Evolutionary conservation across 2,888 invertebrate species (phyloP).

Genomic region (Adela reaumurella): DNA sequence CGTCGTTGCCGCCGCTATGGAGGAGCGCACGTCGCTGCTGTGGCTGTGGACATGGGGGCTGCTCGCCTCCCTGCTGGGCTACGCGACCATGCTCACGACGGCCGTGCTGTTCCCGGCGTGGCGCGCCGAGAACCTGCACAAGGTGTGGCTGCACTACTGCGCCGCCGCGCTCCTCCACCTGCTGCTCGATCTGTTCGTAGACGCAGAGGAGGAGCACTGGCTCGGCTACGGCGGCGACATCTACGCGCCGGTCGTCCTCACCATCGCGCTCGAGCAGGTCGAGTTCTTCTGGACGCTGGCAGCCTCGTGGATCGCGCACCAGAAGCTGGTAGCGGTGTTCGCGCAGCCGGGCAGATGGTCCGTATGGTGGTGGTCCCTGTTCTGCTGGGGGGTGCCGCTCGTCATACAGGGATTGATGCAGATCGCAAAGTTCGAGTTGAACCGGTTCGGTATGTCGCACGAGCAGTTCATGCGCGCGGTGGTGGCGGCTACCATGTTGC

Average conservation of each 20-base stretch:
- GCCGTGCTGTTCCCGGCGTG: background rate
- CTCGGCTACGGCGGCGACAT: too few relatives aligned
- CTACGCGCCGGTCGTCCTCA: too few relatives aligned
- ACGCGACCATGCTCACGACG: background rate
- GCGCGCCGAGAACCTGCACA: background rate
- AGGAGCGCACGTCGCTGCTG: too few relatives aligned
- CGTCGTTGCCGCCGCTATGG: too few relatives aligned
- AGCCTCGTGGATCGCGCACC: background rate
- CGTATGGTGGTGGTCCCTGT: background rate
- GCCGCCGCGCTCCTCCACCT: background rate
- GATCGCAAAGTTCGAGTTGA: background rate
- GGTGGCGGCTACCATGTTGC: background rate
- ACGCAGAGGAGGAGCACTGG: too few relatives aligned
- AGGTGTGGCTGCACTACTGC: background rate
- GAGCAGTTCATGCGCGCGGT: too few relatives aligned
- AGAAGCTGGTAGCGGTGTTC: background rate
- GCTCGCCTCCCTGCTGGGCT: background rate
- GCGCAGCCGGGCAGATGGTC: background rate
- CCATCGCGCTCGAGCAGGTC: background rate
- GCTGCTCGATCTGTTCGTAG: too few relatives aligned
- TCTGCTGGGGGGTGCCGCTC: background rate
- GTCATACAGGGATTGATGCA: background rate
- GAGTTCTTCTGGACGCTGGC: background rate
- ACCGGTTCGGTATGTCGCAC: background rate
- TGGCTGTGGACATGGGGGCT: too few relatives aligned